Conservation (phyloP, 1,140 invertebrate genomes). For the Scylla paramamosain region DNA sequence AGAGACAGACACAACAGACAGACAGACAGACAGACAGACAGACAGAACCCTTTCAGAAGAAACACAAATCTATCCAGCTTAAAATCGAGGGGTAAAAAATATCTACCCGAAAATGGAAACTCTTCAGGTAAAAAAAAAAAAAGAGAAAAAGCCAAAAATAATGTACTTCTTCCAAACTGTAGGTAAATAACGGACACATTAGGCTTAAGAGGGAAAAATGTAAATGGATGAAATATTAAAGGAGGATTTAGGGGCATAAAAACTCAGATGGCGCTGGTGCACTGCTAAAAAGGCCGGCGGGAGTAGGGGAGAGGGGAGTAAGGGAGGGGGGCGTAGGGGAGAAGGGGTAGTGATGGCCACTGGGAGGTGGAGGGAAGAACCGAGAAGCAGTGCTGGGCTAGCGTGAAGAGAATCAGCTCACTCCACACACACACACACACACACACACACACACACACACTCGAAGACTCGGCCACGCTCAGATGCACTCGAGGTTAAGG, state of each 20-base stretch:
- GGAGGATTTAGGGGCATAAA: not conserved
- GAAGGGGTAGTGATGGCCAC: too few species aligned
- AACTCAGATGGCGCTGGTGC: not conserved
- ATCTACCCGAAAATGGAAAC: not conserved
- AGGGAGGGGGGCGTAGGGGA: too few species aligned
- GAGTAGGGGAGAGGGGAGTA: not conserved
- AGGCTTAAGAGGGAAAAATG: conserved; percentile 14
- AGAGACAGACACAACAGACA: too few species aligned
- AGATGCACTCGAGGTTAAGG: not conserved
- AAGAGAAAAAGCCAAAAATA: too few species aligned
- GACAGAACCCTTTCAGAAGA: not conserved
- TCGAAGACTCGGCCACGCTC: too few species aligned
- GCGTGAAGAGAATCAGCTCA: too few species aligned
- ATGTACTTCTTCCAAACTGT: not conserved
- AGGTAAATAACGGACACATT: conserved; percentile 13
- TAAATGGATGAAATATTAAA: conserved; percentile 8
- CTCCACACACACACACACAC: too few species aligned
- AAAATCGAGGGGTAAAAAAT: not conserved
- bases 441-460: too few species aligned
- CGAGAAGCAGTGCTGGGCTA: too few species aligned
- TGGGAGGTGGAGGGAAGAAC: too few species aligned
- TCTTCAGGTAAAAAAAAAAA: not conserved
- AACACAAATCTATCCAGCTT: not conserved
- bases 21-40: not conserved
- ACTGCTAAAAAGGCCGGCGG: not conserved